phyloP scores from a whole-genome alignment of 2,797 vertebrate species.

The Hapalemur alaotrensis region DNA sequence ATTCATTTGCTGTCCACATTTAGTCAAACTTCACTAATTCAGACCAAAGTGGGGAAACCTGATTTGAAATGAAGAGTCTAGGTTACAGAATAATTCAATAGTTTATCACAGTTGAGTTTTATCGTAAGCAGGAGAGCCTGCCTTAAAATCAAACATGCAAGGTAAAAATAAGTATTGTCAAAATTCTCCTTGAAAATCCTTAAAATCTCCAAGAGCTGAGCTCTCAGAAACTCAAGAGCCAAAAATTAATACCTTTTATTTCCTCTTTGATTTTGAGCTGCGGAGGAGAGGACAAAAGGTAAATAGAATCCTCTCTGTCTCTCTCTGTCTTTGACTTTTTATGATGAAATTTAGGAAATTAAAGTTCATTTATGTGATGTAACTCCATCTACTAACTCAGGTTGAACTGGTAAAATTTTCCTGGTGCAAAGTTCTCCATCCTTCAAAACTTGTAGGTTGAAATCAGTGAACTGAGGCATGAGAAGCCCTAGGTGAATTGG shows the following conservation, averaged over 20 bases:
- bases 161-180: conserved; percentile 43
- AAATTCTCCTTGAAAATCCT: conserved; percentile 57
- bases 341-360: neutral
- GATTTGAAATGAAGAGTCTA: conserved; percentile 50
- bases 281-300: neutral
- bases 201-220: conserved; percentile 30
- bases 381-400: neutral
- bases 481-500: neutral
- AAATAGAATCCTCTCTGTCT: neutral
- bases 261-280: conserved; percentile 29
- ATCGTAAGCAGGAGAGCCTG: neutral
- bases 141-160: conserved; percentile 27
- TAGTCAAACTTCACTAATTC: conserved; percentile 72
- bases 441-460: neutral
- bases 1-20: conserved; percentile 72
- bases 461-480: neutral
- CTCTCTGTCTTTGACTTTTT: neutral
- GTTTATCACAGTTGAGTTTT: conserved; percentile 19
- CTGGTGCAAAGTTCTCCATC: neutral
- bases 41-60: conserved; percentile 57
- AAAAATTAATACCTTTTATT: conserved; percentile 55
- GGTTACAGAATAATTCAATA: conserved; percentile 37
- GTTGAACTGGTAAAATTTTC: neutral
- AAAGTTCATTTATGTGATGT: neutral
- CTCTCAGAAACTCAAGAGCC: conserved; percentile 45